Conservation (phyloP, 2,113 vertebrate genomes). For the Willisornis vidua region DNA sequence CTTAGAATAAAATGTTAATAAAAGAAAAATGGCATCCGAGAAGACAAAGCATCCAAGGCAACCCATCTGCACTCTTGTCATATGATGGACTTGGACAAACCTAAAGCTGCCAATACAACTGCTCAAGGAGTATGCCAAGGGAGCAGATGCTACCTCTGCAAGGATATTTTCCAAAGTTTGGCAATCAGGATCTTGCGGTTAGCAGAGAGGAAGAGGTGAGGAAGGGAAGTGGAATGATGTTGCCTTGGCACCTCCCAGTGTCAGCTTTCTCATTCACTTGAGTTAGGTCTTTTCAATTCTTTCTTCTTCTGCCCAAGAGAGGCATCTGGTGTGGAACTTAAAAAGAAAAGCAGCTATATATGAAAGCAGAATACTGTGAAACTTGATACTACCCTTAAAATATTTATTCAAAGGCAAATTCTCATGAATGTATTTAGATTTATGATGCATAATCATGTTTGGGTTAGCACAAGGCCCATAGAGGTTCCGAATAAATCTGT, state of each 20-base stretch:
- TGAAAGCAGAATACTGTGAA: slow-evolving; percentile 13
- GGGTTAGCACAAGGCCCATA: slow-evolving; percentile 12
- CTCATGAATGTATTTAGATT: slow-evolving; percentile 1
- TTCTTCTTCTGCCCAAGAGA: background rate
- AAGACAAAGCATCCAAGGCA: slow-evolving; percentile 39
- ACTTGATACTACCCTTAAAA: slow-evolving; percentile 5
- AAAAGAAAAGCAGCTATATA: background rate
- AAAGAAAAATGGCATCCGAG: background rate
- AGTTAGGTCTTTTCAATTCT: background rate
- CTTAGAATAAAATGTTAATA: background rate
- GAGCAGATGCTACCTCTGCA: slow-evolving; percentile 63
- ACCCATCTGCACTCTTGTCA: slow-evolving; percentile 50
- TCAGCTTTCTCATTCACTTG: slow-evolving; percentile 9
- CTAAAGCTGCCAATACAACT: slow-evolving; percentile 50
- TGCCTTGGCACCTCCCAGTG: slow-evolving; percentile 48
- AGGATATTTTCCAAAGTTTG: slow-evolving; percentile 57
- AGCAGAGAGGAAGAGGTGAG: slow-evolving; percentile 45
- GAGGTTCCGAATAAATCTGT: background rate
- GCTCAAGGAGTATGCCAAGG: slow-evolving; percentile 51
- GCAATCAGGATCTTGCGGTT: slow-evolving; percentile 15
- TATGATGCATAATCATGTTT: slow-evolving; percentile 23
- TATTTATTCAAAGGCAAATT: slow-evolving; percentile 39
- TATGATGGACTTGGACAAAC: slow-evolving; percentile 29
- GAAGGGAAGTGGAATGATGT: slow-evolving; percentile 44
- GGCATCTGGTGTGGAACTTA: background rate